These are phyloP conservation scores for Hydriomena furcata DNA, from an alignment of 2,888 invertebrate species.

Conservation along the genomic window DNA sequence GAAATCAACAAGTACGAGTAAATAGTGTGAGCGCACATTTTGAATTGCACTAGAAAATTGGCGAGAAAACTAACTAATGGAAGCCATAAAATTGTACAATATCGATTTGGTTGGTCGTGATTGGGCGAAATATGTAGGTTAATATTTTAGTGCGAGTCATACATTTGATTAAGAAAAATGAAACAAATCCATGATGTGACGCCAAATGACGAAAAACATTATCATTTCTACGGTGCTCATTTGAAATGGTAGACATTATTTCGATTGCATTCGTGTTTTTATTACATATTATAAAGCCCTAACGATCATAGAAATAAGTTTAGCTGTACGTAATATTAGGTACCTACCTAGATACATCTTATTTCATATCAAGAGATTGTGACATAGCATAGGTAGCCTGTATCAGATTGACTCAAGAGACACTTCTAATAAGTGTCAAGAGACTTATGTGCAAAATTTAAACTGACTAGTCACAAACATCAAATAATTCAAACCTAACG, in stretches of 20 bases:
- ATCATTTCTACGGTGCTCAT: no score
- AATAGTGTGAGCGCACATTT: slow-evolving; percentile 63
- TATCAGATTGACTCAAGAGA: neutral
- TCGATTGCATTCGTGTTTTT: no score
- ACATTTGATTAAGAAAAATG: slow-evolving; percentile 9
- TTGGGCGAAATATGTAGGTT: slow-evolving; percentile 50
- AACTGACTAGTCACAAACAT: neutral
- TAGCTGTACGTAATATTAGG: no score
- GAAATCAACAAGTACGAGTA: slow-evolving; percentile 53
- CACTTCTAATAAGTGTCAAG: neutral
- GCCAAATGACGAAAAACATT: neutral
- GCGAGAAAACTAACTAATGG: slow-evolving; percentile 43
- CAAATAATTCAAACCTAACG: slow-evolving; percentile 3
- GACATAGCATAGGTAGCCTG: neutral
- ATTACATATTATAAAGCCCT: no score
- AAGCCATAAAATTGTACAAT: slow-evolving; percentile 44
- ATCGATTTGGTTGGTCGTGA: slow-evolving; percentile 57
- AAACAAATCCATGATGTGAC: slow-evolving; percentile 1
- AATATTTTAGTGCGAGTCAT: slow-evolving; percentile 19
- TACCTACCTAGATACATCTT: no score
- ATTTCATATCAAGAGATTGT: neutral
- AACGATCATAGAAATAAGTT: no score
- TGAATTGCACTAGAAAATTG: slow-evolving; percentile 51
- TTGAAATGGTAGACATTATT: no score
- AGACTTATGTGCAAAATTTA: neutral